A percentile compares a stretch with the other conserved stretches of the same genome.
phyloP scores from a whole-genome alignment of 1,140 invertebrate species.

The Eufriesea mexicana region DNA sequence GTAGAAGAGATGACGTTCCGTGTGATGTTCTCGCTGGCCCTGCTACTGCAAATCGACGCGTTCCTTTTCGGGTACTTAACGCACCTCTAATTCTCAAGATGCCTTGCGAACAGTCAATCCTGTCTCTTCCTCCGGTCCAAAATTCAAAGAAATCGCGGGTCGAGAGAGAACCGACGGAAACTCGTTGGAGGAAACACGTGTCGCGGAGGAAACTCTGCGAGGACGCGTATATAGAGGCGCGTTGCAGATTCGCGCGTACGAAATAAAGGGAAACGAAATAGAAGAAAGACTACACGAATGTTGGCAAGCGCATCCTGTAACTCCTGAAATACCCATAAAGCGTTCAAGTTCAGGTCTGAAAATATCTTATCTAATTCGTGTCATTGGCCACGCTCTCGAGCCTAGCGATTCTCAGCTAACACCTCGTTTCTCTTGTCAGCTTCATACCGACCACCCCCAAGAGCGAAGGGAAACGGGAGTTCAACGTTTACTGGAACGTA shows the following conservation, averaged over 20 bases:
- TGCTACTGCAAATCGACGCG: constrained; percentile 5
- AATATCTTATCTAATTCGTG: constrained; percentile 67
- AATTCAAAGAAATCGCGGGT: not conserved
- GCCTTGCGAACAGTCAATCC: not conserved
- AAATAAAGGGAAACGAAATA: not conserved
- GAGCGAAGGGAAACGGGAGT: constrained; percentile 68
- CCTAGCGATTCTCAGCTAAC: not conserved
- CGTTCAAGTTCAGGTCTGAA: constrained; percentile 55
- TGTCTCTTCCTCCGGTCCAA: not conserved
- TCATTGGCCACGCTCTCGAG: constrained; percentile 48
- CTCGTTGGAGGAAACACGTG: not conserved
- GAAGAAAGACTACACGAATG: not conserved
- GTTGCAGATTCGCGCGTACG: not conserved
- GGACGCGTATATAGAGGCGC: not conserved
- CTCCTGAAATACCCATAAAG: constrained; percentile 38
- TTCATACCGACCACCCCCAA: constrained; percentile 51
- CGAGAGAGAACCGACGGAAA: too few relatives aligned
- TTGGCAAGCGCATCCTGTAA: constrained; percentile 25
- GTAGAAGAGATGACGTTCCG: constrained; percentile 24
- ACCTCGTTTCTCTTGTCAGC: constrained; percentile 59
- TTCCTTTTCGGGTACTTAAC: constrained; percentile 53
- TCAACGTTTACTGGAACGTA: constrained; percentile 90
- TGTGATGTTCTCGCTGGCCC: constrained; percentile 14
- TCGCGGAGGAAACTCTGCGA: not conserved
- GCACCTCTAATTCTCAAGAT: not conserved